Percentiles rank a stretch among this genome's conserved stretches.
Conservation (phyloP, 2,797 vertebrate genomes). For the Allobates femoralis region DNA sequence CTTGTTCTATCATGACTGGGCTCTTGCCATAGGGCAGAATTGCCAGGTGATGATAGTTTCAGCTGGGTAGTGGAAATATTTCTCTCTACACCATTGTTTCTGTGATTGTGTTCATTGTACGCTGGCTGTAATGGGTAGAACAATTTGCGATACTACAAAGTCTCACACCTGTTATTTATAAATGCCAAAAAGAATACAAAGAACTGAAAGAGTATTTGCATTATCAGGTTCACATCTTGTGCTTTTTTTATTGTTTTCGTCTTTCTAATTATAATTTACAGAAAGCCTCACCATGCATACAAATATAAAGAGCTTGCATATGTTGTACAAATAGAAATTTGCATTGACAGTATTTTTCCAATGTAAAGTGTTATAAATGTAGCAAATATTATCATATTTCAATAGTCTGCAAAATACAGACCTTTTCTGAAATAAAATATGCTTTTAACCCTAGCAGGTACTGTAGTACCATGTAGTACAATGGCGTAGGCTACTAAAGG, state of each 20-base stretch:
- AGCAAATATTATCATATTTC: not conserved
- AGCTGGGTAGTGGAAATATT: conserved; percentile 36
- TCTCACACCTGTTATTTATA: conserved; percentile 39
- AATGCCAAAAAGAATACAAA: conserved; percentile 24
- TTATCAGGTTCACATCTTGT: not conserved
- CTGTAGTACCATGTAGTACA: no score
- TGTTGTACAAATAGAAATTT: not conserved
- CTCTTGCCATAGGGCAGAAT: conserved; percentile 56
- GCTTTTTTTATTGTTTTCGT: not conserved
- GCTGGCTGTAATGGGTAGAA: conserved; percentile 27
- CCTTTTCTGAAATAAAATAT: no score
- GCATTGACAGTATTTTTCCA: not conserved
- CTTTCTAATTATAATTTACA: not conserved
- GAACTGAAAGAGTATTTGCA: not conserved
- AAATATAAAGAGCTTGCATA: not conserved
- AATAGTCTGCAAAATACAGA: not conserved
- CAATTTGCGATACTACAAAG: conserved; percentile 31
- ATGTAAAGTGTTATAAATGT: not conserved
- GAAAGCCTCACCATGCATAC: not conserved
- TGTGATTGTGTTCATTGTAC: conserved; percentile 28
- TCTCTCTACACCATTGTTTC: conserved; percentile 1
- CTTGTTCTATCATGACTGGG: not conserved
- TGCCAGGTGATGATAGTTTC: conserved; percentile 62
- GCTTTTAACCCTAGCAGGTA: no score
- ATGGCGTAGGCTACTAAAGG: no score